Evolutionary conservation across 2,113 vertebrate genomes (phyloP).

Genomic region (Glaucidium brasilianum): DNA sequence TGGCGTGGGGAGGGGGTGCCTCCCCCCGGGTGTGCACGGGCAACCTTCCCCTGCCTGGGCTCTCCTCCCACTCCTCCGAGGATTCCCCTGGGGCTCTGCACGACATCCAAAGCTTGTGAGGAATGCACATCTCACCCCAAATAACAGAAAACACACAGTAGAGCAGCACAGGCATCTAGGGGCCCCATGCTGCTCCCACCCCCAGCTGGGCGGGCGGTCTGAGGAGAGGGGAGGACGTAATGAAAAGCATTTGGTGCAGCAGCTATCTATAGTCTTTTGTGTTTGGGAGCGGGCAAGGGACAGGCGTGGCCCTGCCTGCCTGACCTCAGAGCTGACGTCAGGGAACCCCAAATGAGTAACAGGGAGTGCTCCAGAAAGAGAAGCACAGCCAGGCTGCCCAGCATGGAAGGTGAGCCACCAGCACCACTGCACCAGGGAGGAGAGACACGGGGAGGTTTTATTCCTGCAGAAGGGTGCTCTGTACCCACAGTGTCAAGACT

Average conservation of each 20-base stretch:
- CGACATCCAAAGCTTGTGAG: not conserved
- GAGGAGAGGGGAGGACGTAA: not conserved
- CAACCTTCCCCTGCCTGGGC: not conserved
- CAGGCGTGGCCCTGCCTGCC: not conserved
- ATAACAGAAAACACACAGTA: not conserved
- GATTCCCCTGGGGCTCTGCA: not conserved
- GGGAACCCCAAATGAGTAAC: not conserved
- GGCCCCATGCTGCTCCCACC: not conserved
- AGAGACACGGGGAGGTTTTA: fast-evolving
- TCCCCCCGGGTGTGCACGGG: not conserved
- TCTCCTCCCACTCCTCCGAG: not conserved
- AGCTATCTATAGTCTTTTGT: not conserved
- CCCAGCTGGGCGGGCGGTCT: not conserved
- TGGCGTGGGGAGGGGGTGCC: not conserved
- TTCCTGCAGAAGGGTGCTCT: not conserved
- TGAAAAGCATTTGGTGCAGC: constrained; percentile 30
- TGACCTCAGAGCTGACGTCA: not conserved
- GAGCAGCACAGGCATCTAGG: not conserved
- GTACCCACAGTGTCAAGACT: too few relatives aligned
- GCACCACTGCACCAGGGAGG: not conserved
- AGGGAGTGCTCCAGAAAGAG: not conserved
- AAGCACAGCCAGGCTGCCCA: not conserved
- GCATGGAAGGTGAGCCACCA: not conserved
- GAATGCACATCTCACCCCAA: constrained; percentile 12
- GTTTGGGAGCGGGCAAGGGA: not conserved